Percentiles rank a stretch among this genome's conserved stretches.
Conservation (phyloP, 2,888 invertebrate genomes). For the Dysmachus trigonus region DNA sequence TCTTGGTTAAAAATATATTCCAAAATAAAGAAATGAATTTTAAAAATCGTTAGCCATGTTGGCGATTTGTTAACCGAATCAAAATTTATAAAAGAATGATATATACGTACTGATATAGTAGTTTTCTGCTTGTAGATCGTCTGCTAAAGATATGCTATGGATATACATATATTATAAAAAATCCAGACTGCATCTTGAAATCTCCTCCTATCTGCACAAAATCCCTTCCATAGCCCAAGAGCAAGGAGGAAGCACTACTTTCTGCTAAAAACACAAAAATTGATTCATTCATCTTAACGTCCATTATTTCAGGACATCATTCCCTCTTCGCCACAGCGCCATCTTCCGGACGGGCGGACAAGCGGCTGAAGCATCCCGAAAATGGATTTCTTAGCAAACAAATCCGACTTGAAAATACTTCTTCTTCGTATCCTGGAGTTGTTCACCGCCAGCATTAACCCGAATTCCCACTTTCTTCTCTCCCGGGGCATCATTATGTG, state of each 20-base stretch:
- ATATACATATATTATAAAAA: too few species aligned
- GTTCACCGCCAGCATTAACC: conserved; percentile 6
- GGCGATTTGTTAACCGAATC: too few species aligned
- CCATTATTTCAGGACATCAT: background rate
- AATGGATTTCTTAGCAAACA: background rate
- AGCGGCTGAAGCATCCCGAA: background rate
- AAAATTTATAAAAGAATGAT: too few species aligned
- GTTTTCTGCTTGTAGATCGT: too few species aligned
- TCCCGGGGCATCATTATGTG: background rate
- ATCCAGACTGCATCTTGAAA: too few species aligned
- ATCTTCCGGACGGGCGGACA: background rate
- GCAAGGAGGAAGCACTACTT: background rate
- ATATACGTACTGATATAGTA: too few species aligned
- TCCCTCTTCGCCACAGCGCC: background rate
- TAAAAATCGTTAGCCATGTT: too few species aligned
- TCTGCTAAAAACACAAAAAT: background rate
- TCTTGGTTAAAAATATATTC: too few species aligned
- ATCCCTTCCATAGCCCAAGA: background rate
- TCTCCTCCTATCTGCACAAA: background rate
- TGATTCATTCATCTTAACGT: conserved; percentile 1
- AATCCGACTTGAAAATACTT: background rate
- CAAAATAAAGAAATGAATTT: too few species aligned
- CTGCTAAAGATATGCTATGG: too few species aligned
- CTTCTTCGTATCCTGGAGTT: background rate
- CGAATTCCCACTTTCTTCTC: background rate